These are phyloP conservation scores for Drosophila formosana DNA, from an alignment of 2,888 invertebrate genomes.

Conservation along the genomic window DNA sequence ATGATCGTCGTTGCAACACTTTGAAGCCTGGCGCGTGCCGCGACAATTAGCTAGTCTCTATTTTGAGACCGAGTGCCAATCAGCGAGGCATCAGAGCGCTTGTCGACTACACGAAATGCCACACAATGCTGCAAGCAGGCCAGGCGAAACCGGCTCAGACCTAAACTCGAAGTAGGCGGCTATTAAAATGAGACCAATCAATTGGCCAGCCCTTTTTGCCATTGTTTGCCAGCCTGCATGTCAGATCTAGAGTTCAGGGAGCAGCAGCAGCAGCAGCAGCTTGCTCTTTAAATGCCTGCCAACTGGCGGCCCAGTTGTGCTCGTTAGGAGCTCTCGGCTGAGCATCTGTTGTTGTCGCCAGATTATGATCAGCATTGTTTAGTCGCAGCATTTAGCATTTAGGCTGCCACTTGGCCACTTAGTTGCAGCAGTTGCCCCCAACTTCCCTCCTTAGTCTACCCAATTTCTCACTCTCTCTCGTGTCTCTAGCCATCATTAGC, in stretches of 20 bases:
- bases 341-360: conserved; percentile 60
- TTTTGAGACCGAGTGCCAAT: conserved; percentile 65
- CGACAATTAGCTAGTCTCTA: conserved; percentile 58
- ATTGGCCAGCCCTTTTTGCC: conserved; percentile 61
- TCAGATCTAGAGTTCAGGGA: conserved; percentile 24
- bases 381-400: conserved; percentile 35
- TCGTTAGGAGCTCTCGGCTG: conserved; percentile 55
- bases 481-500: conserved; percentile 42
- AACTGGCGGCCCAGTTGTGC: conserved; percentile 18
- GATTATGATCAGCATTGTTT: conserved; percentile 78
- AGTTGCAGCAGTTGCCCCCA: conserved; percentile 55
- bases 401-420: conserved; percentile 56
- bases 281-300: conserved; percentile 45
- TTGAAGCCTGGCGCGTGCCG: conserved; percentile 61
- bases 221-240: conserved; percentile 31
- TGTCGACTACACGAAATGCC: conserved; percentile 49
- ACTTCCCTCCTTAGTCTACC: neutral
- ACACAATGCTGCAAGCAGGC: conserved; percentile 54
- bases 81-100: conserved; percentile 56
- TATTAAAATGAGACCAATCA: conserved; percentile 67
- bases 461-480: neutral
- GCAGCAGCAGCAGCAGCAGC: conserved; percentile 17
- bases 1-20: conserved; percentile 30
- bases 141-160: conserved; percentile 21
- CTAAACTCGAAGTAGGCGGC: conserved; percentile 43